Conservation (phyloP, 1,140 invertebrate genomes). For the Drosophila insularis region DNA sequence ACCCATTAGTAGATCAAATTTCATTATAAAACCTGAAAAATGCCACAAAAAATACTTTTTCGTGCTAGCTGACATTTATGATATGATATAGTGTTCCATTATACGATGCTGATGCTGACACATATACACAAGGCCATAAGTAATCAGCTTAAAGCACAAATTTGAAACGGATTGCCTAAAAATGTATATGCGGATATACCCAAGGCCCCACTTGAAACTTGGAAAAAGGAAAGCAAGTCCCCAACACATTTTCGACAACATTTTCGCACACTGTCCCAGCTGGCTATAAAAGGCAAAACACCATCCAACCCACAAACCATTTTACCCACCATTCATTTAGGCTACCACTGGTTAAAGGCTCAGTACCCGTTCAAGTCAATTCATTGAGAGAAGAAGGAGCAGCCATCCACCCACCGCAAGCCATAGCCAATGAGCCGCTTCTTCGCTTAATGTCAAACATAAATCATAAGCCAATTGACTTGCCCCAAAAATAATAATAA, state of each 20-base stretch:
- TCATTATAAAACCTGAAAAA: background rate
- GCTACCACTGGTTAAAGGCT: background rate
- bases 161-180: constrained; percentile 14
- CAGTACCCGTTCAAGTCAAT: background rate
- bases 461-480: constrained; percentile 79
- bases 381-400: background rate
- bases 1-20: background rate
- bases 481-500: constrained; percentile 17
- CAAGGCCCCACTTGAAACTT: constrained; percentile 16
- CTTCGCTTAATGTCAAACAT: constrained; percentile 65
- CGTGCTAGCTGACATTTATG: background rate
- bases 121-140: background rate
- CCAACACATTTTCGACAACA: background rate
- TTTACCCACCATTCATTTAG: constrained; percentile 2
- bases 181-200: constrained; percentile 9
- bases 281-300: constrained; percentile 22
- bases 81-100: constrained; percentile 7
- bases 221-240: constrained; percentile 14
- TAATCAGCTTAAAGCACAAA: constrained; percentile 9
- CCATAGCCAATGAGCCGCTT: constrained; percentile 53
- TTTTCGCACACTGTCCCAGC: constrained; percentile 21
- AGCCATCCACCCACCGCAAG: constrained; percentile 7
- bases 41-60: background rate
- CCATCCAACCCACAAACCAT: background rate
- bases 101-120: background rate